phyloP scores from a whole-genome alignment of 2,113 vertebrate genomes.

The Onychorhynchus coronatus region DNA sequence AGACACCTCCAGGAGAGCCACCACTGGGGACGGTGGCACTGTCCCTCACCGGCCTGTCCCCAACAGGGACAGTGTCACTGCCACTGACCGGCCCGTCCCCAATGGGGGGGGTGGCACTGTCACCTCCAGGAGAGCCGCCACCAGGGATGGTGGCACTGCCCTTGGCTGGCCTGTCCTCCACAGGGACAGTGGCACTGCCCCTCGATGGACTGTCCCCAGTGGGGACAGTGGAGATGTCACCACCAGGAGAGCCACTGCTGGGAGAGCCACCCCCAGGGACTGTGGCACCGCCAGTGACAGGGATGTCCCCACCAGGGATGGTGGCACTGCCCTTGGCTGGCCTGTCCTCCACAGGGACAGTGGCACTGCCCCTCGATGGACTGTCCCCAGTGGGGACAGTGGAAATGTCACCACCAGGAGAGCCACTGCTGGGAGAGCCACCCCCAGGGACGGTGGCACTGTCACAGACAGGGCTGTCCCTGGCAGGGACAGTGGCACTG shows the following conservation, averaged over 20 bases:
- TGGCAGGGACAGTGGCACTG: background rate
- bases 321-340: accelerated
- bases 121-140: too few species aligned
- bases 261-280: background rate
- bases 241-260: too few species aligned
- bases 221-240: background rate
- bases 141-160: background rate
- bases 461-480: background rate
- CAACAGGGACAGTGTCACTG: background rate
- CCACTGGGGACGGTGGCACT: background rate
- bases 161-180: accelerated
- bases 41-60: background rate
- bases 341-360: background rate
- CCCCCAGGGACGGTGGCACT: background rate
- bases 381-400: background rate
- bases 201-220: background rate
- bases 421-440: too few species aligned
- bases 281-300: background rate
- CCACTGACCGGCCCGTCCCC: too few species aligned
- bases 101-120: background rate
- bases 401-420: background rate
- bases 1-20: too few species aligned
- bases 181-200: accelerated
- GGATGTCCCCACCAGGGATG: background rate
- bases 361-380: accelerated